Base-by-base conservation (phyloP, 2,888 invertebrate genomes). In the Allacma fusca region DNA sequence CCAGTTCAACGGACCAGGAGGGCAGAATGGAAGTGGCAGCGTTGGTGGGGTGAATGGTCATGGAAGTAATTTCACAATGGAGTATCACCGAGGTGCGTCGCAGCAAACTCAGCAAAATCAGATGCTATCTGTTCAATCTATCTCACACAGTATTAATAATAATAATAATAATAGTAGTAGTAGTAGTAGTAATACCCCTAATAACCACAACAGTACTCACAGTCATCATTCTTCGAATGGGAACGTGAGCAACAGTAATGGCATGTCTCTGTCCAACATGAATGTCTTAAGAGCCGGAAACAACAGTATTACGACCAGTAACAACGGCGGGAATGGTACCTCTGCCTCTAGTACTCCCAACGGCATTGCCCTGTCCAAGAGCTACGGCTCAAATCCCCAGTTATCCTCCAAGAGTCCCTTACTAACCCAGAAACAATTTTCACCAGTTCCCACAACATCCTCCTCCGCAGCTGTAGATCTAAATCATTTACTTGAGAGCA, bases 351-450 rank as follows among this genome's bases (percentile, higher is more conserved):
- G 2, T 24, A n/a, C 28, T 44, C 44, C 59, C 40, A 70, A 62
- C 21, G 76, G 70, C 28, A 69, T 69, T 26, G 12, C 74, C 13
- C 65, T 72, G 43, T 73, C 73, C 34, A 34, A 74, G 28, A 74
- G 74, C 40, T 74, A 74, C 50, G 79, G 79, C 7, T 79, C 81
- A 2, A 80, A 81, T 64, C 80, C 81, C n/a, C 80, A 81, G 73
- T 77, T 82, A 21, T 71, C 81, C 1, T 75, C 80, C 0, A 83
- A 83, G 78, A 83, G 82, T 75, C 83, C 83, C 29, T 78, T 81
- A 75, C 69, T 82, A 64, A 50, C 75, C 23, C 83, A 82, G 21
- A 83, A 83, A 72, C 78, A 80, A 19, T 77, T 81, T 62, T 76
- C 78, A 21, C 74, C 74, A 12, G 74, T 74, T 5, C 28, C 74